These are phyloP conservation scores for Gila robusta DNA, from an alignment of 2,797 vertebrate genomes.

Conservation along the genomic window DNA sequence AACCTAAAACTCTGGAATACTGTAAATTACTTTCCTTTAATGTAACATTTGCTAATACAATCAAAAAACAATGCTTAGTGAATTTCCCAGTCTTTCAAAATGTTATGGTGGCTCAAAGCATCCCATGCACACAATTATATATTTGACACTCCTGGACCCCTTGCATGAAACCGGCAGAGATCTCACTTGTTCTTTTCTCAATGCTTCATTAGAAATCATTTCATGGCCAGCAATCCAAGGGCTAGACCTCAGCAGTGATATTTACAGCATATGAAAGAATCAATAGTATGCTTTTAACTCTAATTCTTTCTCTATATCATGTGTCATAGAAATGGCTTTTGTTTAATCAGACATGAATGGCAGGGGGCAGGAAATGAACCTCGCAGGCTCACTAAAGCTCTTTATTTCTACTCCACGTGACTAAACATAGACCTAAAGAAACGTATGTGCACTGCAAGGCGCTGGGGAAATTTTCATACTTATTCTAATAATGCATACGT, in stretches of 20 bases:
- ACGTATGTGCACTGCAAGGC: slow-evolving; percentile 49
- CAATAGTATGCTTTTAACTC: slow-evolving; percentile 28
- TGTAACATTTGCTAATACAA: not conserved
- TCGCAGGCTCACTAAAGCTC: slow-evolving; percentile 16
- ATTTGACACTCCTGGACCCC: not conserved
- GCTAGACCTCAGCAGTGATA: slow-evolving; percentile 8
- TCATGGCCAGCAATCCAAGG: not conserved
- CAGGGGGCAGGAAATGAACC: slow-evolving; percentile 17
- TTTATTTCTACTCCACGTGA: slow-evolving; percentile 23
- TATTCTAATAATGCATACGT: slow-evolving; percentile 20
- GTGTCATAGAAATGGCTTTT: slow-evolving; percentile 15
- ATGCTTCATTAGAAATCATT: not conserved
- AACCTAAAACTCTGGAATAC: not conserved
- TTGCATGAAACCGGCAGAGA: not conserved
- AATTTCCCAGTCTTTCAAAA: not conserved
- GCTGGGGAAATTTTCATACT: slow-evolving; percentile 46
- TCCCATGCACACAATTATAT: not conserved
- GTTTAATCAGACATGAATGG: slow-evolving; percentile 26
- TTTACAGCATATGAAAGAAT: slow-evolving; percentile 34
- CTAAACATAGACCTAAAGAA: slow-evolving; percentile 52
- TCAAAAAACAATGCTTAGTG: not conserved
- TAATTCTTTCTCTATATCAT: not conserved
- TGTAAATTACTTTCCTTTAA: not conserved
- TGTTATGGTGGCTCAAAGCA: not conserved
- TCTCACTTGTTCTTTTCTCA: not conserved